Conservation (phyloP, 2,797 vertebrate species). For the Meda fulgida region DNA sequence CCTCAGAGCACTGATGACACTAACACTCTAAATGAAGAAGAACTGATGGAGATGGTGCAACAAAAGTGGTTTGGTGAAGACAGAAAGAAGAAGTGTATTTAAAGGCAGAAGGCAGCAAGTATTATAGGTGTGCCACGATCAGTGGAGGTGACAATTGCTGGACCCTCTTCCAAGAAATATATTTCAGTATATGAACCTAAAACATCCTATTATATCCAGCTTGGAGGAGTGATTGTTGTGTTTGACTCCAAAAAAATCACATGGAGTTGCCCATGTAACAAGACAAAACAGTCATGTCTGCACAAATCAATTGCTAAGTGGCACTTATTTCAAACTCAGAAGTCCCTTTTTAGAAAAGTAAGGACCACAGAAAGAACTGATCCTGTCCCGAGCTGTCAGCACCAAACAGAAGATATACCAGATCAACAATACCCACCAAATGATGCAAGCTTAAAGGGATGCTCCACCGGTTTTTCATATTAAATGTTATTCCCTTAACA, state of each 20-base stretch:
- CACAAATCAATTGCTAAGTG: neutral
- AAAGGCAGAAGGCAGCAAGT: neutral
- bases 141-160: neutral
- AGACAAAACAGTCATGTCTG: conserved; percentile 1
- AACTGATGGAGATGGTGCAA: neutral
- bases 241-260: neutral
- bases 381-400: neutral
- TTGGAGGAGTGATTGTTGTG: conserved; percentile 4
- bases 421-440: conserved; percentile 3
- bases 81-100: neutral
- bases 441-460: conserved; percentile 4
- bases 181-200: conserved; percentile 1
- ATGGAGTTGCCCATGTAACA: neutral
- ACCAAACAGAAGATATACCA: neutral
- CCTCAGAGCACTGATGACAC: neutral
- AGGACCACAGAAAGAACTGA: neutral
- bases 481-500: too few relatives aligned
- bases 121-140: neutral
- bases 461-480: too few relatives aligned
- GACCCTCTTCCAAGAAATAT: neutral
- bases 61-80: neutral
- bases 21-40: neutral
- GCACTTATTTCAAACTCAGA: neutral
- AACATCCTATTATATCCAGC: neutral
- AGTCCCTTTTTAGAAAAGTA: neutral